Conservation (phyloP, 2,888 invertebrate genomes). For the Villa cingulata region DNA sequence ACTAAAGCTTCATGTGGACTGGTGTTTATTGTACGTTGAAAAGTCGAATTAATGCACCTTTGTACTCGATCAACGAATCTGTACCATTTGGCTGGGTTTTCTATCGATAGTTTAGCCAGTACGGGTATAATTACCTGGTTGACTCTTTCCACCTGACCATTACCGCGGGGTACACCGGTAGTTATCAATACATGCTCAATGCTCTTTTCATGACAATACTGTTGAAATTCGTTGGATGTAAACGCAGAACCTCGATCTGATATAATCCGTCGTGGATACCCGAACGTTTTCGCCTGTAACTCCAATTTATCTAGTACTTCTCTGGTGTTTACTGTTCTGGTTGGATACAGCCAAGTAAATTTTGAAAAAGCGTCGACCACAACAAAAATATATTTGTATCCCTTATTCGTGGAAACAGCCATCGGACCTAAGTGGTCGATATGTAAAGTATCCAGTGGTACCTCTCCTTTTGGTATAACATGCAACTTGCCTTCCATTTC, state of each 20-base stretch:
- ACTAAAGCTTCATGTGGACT: slow-evolving; percentile 5
- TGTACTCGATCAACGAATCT: slow-evolving; percentile 10
- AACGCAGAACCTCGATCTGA: slow-evolving; percentile 26
- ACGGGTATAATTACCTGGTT: slow-evolving; percentile 22
- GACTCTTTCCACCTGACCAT: slow-evolving; percentile 22
- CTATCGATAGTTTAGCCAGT: slow-evolving; percentile 23
- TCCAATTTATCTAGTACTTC: slow-evolving; percentile 21
- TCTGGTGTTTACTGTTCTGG: slow-evolving; percentile 15
- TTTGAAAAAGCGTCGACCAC: slow-evolving; percentile 24
- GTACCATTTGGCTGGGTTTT: slow-evolving; percentile 22
- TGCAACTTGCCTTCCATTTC: background rate
- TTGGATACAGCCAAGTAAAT: slow-evolving; percentile 25
- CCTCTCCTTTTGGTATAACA: background rate
- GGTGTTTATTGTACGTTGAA: background rate
- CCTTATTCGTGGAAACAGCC: slow-evolving; percentile 17
- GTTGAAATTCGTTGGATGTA: slow-evolving; percentile 22
- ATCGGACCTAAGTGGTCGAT: slow-evolving; percentile 26
- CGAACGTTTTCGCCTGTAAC: slow-evolving; percentile 21
- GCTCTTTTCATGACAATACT: slow-evolving; percentile 22
- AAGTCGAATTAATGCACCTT: slow-evolving; percentile 1
- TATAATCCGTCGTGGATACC: slow-evolving; percentile 23
- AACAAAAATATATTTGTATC: slow-evolving; percentile 24
- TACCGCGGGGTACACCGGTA: slow-evolving; percentile 22
- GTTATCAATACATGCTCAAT: slow-evolving; percentile 21
- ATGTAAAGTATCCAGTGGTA: slow-evolving; percentile 17